These are phyloP conservation scores for Tetragonula carbonaria DNA, from an alignment of 2,888 invertebrate genomes.

Conservation along the genomic window DNA sequence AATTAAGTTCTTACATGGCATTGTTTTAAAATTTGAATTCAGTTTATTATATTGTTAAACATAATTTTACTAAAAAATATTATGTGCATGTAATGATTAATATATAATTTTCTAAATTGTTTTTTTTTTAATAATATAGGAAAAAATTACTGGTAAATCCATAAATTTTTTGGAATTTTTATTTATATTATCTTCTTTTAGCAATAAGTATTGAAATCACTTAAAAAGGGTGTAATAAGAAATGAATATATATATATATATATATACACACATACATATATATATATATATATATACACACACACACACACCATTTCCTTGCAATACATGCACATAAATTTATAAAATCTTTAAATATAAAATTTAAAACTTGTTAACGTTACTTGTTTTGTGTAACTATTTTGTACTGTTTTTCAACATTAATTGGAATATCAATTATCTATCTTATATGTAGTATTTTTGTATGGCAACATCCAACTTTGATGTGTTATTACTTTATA, in stretches of 20 bases:
- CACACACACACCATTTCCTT: background rate
- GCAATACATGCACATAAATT: conserved; percentile 27
- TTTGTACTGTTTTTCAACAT: conserved; percentile 64
- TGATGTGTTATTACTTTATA: conserved; percentile 41
- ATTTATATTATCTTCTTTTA: background rate
- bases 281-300: background rate
- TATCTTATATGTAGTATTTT: conserved; percentile 1
- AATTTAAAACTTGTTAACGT: conserved; percentile 50
- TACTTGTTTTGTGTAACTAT: conserved; percentile 53
- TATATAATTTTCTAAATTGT: background rate
- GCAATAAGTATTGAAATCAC: background rate
- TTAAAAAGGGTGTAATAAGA: conserved; percentile 6
- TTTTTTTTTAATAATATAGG: conserved; percentile 17
- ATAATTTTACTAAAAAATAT: conserved; percentile 1
- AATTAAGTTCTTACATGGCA: conserved; percentile 8
- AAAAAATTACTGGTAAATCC: conserved; percentile 11
- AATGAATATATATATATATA: conserved; percentile 1
- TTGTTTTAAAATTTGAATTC: background rate
- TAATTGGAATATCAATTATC: conserved; percentile 46
- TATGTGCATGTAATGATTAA: conserved; percentile 4
- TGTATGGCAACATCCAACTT: conserved; percentile 26
- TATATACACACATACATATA: background rate
- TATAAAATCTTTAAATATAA: conserved; percentile 25
- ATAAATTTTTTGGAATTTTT: background rate
- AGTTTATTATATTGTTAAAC: background rate